Evolutionary conservation across 2,113 vertebrate genomes (phyloP).

Genomic region (Menura novaehollandiae): DNA sequence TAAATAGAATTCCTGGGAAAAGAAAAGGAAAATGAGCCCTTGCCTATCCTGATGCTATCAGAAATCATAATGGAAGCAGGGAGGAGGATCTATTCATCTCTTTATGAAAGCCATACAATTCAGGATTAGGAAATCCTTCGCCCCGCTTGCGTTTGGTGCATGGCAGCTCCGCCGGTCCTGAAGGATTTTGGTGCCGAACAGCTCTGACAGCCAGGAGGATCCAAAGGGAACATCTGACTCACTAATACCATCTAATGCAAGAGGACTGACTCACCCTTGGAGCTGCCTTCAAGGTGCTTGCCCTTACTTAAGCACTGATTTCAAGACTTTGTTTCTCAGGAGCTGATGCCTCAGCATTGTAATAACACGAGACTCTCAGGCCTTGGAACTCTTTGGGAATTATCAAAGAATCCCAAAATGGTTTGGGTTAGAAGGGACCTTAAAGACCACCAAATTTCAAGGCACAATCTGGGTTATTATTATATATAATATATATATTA

Average conservation of each 20-base stretch:
- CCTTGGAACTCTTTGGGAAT: neutral
- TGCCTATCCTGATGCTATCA: neutral
- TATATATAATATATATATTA: neutral
- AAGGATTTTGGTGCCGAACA: neutral
- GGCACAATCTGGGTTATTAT: too few relatives aligned
- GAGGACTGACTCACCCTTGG: neutral
- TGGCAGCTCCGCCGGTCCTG: neutral
- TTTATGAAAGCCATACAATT: neutral
- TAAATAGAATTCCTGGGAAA: neutral
- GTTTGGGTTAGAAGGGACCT: neutral
- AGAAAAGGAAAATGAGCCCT: neutral
- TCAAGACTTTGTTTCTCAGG: neutral
- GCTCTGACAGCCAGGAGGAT: neutral
- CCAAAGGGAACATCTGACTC: conserved; percentile 16
- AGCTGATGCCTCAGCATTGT: neutral
- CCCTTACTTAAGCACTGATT: neutral
- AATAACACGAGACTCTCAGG: neutral
- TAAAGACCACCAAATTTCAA: neutral
- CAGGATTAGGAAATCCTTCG: neutral
- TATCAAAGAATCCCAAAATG: neutral
- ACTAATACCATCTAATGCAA: neutral
- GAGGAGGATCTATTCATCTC: neutral
- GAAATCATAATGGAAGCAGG: neutral
- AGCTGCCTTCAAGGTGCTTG: neutral
- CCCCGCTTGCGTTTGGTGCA: rapidly evolving